phyloP scores from a whole-genome alignment of 2,113 vertebrate genomes.

The Megaceryle torquata region DNA sequence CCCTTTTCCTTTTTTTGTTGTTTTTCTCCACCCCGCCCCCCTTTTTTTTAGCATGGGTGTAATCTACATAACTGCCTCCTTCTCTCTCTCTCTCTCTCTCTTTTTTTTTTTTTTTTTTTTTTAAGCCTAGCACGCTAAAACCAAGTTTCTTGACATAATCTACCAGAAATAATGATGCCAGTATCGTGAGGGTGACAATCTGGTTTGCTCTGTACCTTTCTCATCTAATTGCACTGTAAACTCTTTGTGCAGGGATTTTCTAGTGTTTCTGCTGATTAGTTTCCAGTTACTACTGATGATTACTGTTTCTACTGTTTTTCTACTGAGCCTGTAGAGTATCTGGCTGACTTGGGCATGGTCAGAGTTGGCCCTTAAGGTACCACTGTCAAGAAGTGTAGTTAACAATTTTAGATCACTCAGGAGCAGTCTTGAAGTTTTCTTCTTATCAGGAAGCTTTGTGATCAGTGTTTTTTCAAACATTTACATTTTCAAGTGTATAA shows the following conservation, averaged over 20 bases:
- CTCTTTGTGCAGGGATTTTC: background rate
- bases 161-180: background rate
- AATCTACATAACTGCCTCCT: background rate
- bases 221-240: background rate
- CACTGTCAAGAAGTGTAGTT: background rate
- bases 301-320: background rate
- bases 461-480: background rate
- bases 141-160: background rate
- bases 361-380: background rate
- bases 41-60: background rate
- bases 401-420: background rate
- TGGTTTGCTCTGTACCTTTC: background rate
- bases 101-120: background rate
- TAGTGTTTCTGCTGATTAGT: background rate
- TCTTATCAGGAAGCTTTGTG: background rate
- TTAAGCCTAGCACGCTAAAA: background rate
- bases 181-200: background rate
- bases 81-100: background rate
- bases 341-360: background rate
- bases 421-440: background rate
- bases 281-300: background rate
- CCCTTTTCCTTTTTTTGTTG: too few relatives aligned
- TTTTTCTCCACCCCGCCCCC: too few relatives aligned
- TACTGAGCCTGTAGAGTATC: background rate
- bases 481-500: slow-evolving; percentile 38